Evolutionary conservation across 2,888 invertebrate genomes (phyloP).

Genomic region (Aphrophora alni): DNA sequence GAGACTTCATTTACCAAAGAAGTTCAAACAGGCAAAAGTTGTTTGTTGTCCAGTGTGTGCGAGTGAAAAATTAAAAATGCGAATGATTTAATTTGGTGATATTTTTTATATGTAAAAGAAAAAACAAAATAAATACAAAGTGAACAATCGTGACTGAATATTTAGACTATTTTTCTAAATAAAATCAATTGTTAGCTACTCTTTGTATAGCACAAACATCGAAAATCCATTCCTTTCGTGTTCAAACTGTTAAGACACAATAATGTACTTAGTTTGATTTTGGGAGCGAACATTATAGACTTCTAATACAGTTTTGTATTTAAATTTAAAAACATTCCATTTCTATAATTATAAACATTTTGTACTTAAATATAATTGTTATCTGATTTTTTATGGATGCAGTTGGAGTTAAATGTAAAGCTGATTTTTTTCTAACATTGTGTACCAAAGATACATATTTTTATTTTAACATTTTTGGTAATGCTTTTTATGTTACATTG

Average conservation of each 20-base stretch:
- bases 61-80: background rate
- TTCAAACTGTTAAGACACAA: conserved; percentile 17
- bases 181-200: background rate
- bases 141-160: background rate
- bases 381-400: background rate
- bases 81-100: background rate
- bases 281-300: background rate
- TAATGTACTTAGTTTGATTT: conserved; percentile 34
- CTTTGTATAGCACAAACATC: conserved; percentile 25
- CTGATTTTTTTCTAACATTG: background rate
- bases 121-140: background rate
- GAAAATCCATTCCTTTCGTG: conserved; percentile 30
- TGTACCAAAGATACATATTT: conserved; percentile 34
- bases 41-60: background rate
- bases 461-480: conserved; percentile 22
- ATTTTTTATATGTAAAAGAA: background rate
- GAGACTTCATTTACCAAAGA: conserved; percentile 2
- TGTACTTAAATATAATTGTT: background rate
- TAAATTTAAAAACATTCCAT: background rate
- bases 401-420: background rate
- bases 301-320: conserved; percentile 28
- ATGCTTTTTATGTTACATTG: conserved; percentile 24
- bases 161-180: conserved; percentile 10
- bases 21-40: background rate
- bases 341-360: background rate